Conservation (phyloP, 1,140 invertebrate genomes). For the Olivierus martensii region DNA sequence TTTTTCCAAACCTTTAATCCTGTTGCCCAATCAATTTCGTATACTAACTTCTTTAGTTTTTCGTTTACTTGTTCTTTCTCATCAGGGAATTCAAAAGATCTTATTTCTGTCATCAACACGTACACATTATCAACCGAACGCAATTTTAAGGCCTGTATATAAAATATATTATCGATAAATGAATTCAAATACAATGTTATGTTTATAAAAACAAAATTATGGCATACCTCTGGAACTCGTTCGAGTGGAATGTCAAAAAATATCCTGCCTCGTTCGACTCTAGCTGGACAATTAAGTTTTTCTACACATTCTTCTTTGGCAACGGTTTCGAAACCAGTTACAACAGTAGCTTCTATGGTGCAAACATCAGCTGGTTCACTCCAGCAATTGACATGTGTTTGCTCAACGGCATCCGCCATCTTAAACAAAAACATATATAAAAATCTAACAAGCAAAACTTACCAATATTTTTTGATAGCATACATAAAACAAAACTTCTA, state of each 20-base stretch:
- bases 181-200: too few species aligned
- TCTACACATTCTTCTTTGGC: conserved; percentile 40
- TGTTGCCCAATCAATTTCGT: conserved; percentile 32
- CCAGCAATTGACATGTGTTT: too few species aligned
- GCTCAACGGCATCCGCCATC: too few species aligned
- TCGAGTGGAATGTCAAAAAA: conserved; percentile 32
- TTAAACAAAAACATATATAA: too few species aligned
- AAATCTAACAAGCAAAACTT: too few species aligned
- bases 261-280: conserved; percentile 35
- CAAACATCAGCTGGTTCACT: conserved; percentile 9
- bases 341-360: conserved; percentile 32
- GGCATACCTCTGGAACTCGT: conserved; percentile 27
- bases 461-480: too few species aligned
- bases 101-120: conserved; percentile 27
- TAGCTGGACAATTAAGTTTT: conserved; percentile 29
- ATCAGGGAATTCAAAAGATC: conserved; percentile 27
- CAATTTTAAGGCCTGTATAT: too few species aligned
- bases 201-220: too few species aligned
- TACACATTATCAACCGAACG: conserved; percentile 32
- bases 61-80: conserved; percentile 29
- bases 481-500: too few species aligned
- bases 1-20: conserved; percentile 34
- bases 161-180: too few species aligned
- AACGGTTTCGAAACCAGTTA: conserved; percentile 39
- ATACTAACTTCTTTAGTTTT: conserved; percentile 28